A percentile compares a stretch with the other conserved stretches of the same genome.
Evolutionary conservation across 2,888 invertebrate species (phyloP).

Genomic region (Plagiodera versicolora): DNA sequence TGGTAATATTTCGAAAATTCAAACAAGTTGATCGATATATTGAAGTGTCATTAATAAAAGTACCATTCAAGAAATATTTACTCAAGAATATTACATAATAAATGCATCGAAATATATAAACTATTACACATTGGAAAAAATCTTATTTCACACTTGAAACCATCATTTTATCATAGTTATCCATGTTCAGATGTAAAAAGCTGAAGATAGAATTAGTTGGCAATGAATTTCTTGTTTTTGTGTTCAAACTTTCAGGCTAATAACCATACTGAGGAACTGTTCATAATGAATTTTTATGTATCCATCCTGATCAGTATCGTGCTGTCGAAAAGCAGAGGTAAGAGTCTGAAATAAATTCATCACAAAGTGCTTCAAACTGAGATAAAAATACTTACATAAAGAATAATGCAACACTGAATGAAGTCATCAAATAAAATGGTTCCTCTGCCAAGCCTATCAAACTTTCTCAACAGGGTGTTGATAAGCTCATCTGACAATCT

Average conservation of each 20-base stretch:
- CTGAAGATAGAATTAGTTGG: slow-evolving; percentile 2
- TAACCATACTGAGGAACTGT: slow-evolving; percentile 92
- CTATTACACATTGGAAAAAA: too few relatives aligned
- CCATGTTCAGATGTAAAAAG: too few relatives aligned
- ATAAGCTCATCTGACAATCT: slow-evolving; percentile 81
- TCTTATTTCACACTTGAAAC: too few relatives aligned
- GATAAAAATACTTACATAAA: slow-evolving; percentile 74
- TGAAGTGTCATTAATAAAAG: too few relatives aligned
- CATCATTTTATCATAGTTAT: too few relatives aligned
- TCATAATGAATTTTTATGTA: slow-evolving; percentile 94
- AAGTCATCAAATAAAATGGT: slow-evolving; percentile 97
- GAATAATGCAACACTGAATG: slow-evolving; percentile 91
- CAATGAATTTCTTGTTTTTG: background rate
- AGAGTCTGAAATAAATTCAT: slow-evolving; percentile 75
- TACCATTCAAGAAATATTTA: too few relatives aligned
- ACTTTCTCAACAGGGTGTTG: slow-evolving; percentile 82
- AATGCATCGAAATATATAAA: too few relatives aligned
- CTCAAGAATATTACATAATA: too few relatives aligned
- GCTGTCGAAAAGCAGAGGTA: slow-evolving; percentile 83
- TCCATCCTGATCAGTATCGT: slow-evolving; percentile 93
- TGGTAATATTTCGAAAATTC: too few relatives aligned
- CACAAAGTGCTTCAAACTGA: background rate
- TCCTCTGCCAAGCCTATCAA: slow-evolving; percentile 89
- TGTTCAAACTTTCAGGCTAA: slow-evolving; percentile 70
- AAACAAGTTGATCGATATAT: too few relatives aligned